Percentiles rank a stretch among this genome's conserved stretches.
Evolutionary conservation across 1,140 invertebrate species (phyloP).

Genomic region (Trichogramma pretiosum): DNA sequence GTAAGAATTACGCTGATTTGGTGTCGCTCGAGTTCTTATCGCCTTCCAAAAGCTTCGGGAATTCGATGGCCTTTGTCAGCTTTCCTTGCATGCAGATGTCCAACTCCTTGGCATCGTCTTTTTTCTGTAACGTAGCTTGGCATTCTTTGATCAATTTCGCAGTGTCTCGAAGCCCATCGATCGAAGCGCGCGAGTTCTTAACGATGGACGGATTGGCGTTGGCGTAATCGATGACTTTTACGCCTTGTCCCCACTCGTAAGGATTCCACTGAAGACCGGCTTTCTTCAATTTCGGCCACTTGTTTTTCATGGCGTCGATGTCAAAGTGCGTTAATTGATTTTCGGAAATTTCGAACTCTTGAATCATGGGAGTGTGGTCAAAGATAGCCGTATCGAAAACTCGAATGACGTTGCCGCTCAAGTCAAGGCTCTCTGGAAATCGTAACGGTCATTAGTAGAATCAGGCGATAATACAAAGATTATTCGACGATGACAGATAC

Average conservation of each 20-base stretch:
- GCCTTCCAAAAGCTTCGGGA: conserved; percentile 7
- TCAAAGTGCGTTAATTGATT: conserved; percentile 8
- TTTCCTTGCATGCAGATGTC: conserved; percentile 8
- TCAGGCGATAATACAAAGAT: neutral
- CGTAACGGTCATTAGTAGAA: too few species aligned
- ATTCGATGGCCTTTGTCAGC: conserved; percentile 2
- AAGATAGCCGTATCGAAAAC: conserved; percentile 12
- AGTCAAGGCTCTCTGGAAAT: conserved; percentile 12
- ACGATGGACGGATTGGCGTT: conserved; percentile 7
- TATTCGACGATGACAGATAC: neutral
- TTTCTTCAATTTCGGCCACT: conserved; percentile 14
- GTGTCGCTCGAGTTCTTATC: neutral
- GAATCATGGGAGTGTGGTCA: conserved; percentile 5
- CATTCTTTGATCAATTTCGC: conserved; percentile 6
- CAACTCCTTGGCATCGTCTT: conserved; percentile 7
- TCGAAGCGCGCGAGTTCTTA: conserved; percentile 7
- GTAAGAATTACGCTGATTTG: neutral
- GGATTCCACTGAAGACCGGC: conserved; percentile 15
- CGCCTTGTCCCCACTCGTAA: conserved; percentile 6
- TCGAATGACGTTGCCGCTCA: conserved; percentile 11
- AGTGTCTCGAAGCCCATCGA: conserved; percentile 12
- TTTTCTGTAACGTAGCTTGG: neutral
- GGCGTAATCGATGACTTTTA: conserved; percentile 10
- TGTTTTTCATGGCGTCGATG: conserved; percentile 10
- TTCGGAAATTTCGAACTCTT: conserved; percentile 14